Base-by-base conservation (phyloP, 2,888 invertebrate genomes). In the Eudemis profundana region DNA sequence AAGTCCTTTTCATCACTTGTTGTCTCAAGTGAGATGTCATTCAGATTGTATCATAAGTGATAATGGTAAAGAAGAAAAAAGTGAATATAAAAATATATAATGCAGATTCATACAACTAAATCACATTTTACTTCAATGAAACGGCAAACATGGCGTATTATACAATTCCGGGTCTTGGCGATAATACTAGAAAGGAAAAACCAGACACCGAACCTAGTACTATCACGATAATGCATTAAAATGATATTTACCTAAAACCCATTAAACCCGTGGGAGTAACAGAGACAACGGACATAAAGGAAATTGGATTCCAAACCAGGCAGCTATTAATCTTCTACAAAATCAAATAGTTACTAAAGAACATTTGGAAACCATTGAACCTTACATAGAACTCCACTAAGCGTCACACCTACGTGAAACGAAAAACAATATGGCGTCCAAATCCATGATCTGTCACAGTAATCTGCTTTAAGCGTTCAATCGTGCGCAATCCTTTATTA, bases 391-490 rank as follows among this genome's bases (percentile, higher is more conserved):
- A 64, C 36, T 21, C 44, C 64, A 57, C 64, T 64, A 64, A 64
- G 44, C 50, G 17, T 63, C 40, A 57, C 64, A 57, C 64, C 64
- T 59, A 64, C 64, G 64, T 40, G 27, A 27, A 15, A 17, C 1
- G 7, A 21, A 57, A 64, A 64, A 64, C 57, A 64, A 64, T 57
- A 64, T 42, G 57, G 47, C 57, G 33, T 23, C 12, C 36, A 57
- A 62, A 64, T 56, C 29, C 21, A 50, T 57, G 54, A 64, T 64
- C 42, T 44, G 64, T 64, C 64, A 44, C 36, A n/a, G 42, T 64
- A 64, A 64, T 64, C 64, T 64, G 36, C 64, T 64, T 63, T 57
- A 64, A 57, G 50, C 54, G 15, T 36, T 51, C 64, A 51, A 64
- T 64, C 57, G 57, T 57, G 50, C 63, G 50, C 64, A 64, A 64